phyloP scores from a whole-genome alignment of 2,888 invertebrate genomes.

The Hetaerina titia region DNA sequence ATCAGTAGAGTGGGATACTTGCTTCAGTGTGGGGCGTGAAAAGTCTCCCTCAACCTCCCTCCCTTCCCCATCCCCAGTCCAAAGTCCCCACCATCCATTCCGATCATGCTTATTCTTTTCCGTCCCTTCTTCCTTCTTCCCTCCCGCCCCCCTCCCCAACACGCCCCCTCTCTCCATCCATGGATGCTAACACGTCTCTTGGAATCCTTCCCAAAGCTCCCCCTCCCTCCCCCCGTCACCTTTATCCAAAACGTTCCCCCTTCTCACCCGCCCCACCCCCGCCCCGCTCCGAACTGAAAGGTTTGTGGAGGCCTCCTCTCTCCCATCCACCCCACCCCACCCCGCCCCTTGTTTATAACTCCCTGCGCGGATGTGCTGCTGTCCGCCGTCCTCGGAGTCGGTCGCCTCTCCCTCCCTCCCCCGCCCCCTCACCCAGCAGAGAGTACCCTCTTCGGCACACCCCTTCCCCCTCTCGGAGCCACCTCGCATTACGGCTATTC shows the following conservation, averaged over 20 bases:
- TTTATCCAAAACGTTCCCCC: not conserved
- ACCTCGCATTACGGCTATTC: slow-evolving; percentile 53
- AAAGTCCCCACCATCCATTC: too few species aligned
- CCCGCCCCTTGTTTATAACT: slow-evolving; percentile 49
- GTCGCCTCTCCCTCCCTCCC: slow-evolving; percentile 16
- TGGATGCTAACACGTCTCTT: not conserved
- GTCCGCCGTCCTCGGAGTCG: slow-evolving; percentile 15
- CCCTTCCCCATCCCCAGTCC: not conserved
- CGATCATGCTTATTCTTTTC: not conserved
- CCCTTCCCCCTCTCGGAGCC: slow-evolving; percentile 20
- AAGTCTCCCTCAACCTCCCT: not conserved
- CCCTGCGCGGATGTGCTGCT: slow-evolving; percentile 49
- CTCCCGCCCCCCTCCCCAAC: not conserved
- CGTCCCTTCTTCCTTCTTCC: not conserved
- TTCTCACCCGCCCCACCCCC: not conserved
- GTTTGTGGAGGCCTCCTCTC: slow-evolving; percentile 23
- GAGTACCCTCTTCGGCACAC: not conserved
- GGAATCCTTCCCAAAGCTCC: slow-evolving; percentile 34
- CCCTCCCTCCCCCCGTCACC: not conserved
- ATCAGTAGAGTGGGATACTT: too few species aligned
- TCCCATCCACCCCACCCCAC: not conserved
- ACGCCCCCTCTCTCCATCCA: not conserved
- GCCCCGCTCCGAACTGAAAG: not conserved
- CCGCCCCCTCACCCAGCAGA: not conserved
- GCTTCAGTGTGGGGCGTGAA: too few species aligned